Base-by-base conservation (phyloP, 2,797 vertebrate species). In the Poecilia picta region DNA sequence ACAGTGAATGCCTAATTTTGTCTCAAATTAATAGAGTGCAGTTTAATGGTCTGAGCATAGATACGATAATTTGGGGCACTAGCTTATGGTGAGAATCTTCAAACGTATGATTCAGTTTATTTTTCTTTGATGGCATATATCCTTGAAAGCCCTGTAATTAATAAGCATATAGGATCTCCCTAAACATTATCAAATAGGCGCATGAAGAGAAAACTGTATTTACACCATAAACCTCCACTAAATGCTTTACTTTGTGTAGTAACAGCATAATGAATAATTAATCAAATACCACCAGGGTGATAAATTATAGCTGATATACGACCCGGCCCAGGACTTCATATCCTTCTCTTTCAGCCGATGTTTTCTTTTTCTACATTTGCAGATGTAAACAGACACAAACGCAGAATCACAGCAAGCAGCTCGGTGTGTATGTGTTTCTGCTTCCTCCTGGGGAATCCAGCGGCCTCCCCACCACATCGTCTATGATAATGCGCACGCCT, bases 201-300 rank as follows among this genome's bases (percentile, higher is more conserved):
- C 7, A 47, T 10, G 13, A 53, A 70, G 53, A 53, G 13, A 77
- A 23, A 71, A 75, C 75, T 41, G 64, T 43, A 51, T 55, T 72
- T 62, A 23, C 47, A 71, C 62, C 81, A 90, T 78, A 85, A 90
- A 86, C 81, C 84, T 84, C 77, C 77, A 57, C 75, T 83, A 87
- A 93, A 93, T 83, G 81, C 80, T 81, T 88, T 84, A 82, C 86
- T 81, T 57, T 82, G 78, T 76, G 83, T 89, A 92, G 92, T 86
- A 94, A 91, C 79, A 89, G 83, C 76, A 79, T 82, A 78, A 49
- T 90, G 85, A 93, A 94, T 92, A 91, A 94, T 94, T 88, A 79
- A 94, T 92, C 82, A 83, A 78, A 88, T 78, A 76, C 76, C 72
- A 84, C 73, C 88, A 74, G 77, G 36, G 64, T 88, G 89, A 94